Evolutionary conservation across 1,140 invertebrate species (phyloP).

Genomic region (Drosophila tani): DNA sequence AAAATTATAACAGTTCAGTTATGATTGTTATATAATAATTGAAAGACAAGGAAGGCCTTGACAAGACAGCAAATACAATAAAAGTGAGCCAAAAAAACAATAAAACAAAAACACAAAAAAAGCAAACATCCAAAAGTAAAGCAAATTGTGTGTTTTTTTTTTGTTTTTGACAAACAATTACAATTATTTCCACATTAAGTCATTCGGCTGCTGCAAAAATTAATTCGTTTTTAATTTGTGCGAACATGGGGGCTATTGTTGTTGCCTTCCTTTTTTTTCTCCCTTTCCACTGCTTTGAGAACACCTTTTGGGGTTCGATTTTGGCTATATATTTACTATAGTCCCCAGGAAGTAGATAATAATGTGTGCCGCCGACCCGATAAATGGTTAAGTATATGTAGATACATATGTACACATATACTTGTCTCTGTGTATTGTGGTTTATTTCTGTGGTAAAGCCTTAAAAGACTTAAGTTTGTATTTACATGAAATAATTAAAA

Average conservation of each 20-base stretch:
- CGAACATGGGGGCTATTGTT: constrained; percentile 6
- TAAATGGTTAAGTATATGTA: constrained; percentile 28
- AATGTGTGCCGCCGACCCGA: constrained; percentile 19
- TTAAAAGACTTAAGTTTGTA: neutral
- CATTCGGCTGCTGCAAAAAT: constrained; percentile 33
- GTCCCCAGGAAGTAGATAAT: constrained; percentile 41
- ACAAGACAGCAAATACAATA: neutral
- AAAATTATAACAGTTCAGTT: constrained; percentile 15
- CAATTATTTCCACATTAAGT: constrained; percentile 49
- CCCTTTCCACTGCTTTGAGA: neutral
- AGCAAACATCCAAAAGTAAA: constrained; percentile 11
- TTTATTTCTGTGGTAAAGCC: neutral
- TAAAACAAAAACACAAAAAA: neutral
- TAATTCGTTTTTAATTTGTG: constrained; percentile 43
- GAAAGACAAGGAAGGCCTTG: constrained; percentile 24
- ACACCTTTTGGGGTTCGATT: constrained; percentile 21
- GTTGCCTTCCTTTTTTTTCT: neutral
- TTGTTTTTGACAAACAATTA: constrained; percentile 20
- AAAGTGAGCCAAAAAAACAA: constrained; percentile 2
- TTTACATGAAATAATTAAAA: too few species aligned
- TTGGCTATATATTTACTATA: constrained; percentile 19
- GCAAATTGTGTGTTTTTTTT: constrained; percentile 3
- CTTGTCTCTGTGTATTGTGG: neutral
- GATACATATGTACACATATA: neutral
- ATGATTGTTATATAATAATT: constrained; percentile 27